Percentiles rank a stretch among this genome's conserved stretches.
Evolutionary conservation across 2,113 vertebrate genomes (phyloP).

Genomic region (Pteronura brasiliensis): DNA sequence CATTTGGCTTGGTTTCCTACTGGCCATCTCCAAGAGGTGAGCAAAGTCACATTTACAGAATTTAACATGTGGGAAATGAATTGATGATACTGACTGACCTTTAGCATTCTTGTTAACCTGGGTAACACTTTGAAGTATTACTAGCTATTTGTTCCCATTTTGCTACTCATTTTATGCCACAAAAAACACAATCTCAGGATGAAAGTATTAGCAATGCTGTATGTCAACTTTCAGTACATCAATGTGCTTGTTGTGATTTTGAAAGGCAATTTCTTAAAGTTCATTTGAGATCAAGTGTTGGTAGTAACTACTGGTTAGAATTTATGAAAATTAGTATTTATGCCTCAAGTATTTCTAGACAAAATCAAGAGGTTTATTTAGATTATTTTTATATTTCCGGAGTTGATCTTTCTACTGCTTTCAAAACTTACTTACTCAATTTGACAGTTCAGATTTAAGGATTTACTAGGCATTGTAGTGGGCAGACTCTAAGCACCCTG

Average conservation of each 20-base stretch:
- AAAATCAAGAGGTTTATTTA: neutral
- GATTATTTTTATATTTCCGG: neutral
- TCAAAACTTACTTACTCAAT: neutral
- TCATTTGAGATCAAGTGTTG: neutral
- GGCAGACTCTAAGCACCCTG: fast-evolving
- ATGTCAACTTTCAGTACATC: neutral
- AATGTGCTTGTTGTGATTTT: neutral
- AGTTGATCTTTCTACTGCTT: neutral
- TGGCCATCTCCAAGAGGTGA: neutral
- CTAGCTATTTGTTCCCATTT: neutral
- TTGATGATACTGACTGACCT: neutral
- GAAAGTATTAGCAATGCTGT: neutral
- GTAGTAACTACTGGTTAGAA: neutral
- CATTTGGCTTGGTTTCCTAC: neutral
- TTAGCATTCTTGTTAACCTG: neutral
- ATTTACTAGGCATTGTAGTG: neutral
- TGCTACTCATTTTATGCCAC: neutral
- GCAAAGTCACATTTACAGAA: neutral
- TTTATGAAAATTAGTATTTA: neutral
- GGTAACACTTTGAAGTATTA: neutral
- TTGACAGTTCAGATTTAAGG: neutral
- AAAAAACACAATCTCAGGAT: neutral
- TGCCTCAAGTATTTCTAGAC: neutral
- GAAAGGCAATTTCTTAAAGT: neutral
- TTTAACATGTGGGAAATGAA: neutral